Conservation (phyloP, 1,140 invertebrate genomes). For the Nylanderia fulva region DNA sequence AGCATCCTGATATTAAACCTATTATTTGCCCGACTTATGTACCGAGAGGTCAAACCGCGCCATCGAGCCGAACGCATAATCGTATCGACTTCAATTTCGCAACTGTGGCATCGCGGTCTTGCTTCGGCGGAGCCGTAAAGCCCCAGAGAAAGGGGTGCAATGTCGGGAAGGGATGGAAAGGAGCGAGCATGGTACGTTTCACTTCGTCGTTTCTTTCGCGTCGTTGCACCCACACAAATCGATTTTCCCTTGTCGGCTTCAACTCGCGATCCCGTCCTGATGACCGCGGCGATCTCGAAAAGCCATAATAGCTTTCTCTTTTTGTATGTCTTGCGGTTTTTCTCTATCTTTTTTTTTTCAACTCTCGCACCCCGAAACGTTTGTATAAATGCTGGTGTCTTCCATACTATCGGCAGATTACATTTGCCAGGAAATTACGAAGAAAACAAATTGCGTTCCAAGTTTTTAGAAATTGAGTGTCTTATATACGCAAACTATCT, state of each 20-base stretch:
- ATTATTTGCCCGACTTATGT: neutral
- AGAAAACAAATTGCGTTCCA: conserved; percentile 6
- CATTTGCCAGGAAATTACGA: neutral
- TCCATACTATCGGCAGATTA: neutral
- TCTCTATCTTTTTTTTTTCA: neutral
- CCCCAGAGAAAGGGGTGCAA: too few relatives aligned
- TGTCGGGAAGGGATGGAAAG: neutral
- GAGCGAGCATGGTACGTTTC: conserved; percentile 49
- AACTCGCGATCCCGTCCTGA: conserved; percentile 24
- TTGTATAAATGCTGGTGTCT: conserved; percentile 15
- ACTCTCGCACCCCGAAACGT: neutral
- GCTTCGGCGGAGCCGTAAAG: neutral
- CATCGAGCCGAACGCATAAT: conserved; percentile 31
- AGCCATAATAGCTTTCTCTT: conserved; percentile 7
- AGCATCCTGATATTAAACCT: neutral
- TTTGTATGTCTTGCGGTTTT: neutral
- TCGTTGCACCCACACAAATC: conserved; percentile 69
- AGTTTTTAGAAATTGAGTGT: conserved; percentile 17
- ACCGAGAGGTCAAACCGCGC: neutral
- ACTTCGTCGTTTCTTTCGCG: conserved; percentile 69
- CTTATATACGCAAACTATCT: neutral
- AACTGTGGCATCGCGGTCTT: conserved; percentile 41
- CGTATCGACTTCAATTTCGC: conserved; percentile 46
- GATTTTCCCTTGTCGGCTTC: conserved; percentile 66
- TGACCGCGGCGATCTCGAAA: conserved; percentile 28